phyloP scores from a whole-genome alignment of 2,888 invertebrate species.

The Hesperia comma region DNA sequence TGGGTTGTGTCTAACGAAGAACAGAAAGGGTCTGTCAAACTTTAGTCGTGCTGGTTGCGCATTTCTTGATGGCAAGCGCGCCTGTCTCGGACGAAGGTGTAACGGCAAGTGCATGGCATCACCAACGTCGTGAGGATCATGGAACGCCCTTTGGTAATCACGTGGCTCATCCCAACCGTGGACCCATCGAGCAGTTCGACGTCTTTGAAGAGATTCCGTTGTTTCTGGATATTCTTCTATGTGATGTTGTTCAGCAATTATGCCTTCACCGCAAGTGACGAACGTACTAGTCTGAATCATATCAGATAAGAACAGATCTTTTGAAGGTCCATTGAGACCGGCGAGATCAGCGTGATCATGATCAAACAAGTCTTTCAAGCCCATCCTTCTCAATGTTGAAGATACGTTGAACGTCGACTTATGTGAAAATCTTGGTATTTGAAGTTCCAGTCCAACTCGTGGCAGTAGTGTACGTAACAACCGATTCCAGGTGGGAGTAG shows the following conservation, averaged over 20 bases:
- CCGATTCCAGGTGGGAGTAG: slow-evolving; percentile 89
- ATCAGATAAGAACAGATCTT: slow-evolving; percentile 92
- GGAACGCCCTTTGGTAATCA: slow-evolving; percentile 87
- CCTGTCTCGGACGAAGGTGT: slow-evolving; percentile 88
- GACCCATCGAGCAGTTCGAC: slow-evolving; percentile 77
- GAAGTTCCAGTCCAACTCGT: slow-evolving; percentile 90
- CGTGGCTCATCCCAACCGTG: slow-evolving; percentile 81
- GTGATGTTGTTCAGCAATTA: slow-evolving; percentile 89
- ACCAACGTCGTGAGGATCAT: slow-evolving; percentile 85
- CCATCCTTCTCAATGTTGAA: slow-evolving; percentile 90
- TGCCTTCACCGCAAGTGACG: slow-evolving; percentile 91
- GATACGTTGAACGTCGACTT: slow-evolving; percentile 93
- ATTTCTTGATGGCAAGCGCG: slow-evolving; percentile 87
- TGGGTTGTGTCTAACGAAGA: slow-evolving; percentile 94
- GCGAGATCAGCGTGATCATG: slow-evolving; percentile 90
- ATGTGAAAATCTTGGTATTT: slow-evolving; percentile 93
- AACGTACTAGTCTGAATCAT: slow-evolving; percentile 93
- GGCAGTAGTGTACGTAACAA: slow-evolving; percentile 89
- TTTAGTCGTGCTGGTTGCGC: slow-evolving; percentile 87
- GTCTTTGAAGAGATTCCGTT: slow-evolving; percentile 67
- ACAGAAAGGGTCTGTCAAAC: slow-evolving; percentile 94
- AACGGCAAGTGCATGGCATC: slow-evolving; percentile 85
- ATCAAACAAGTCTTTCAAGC: slow-evolving; percentile 90
- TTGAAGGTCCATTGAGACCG: slow-evolving; percentile 91
- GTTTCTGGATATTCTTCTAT: slow-evolving; percentile 92